Conservation (phyloP, 2,113 vertebrate species). For the Morone saxatilis region DNA sequence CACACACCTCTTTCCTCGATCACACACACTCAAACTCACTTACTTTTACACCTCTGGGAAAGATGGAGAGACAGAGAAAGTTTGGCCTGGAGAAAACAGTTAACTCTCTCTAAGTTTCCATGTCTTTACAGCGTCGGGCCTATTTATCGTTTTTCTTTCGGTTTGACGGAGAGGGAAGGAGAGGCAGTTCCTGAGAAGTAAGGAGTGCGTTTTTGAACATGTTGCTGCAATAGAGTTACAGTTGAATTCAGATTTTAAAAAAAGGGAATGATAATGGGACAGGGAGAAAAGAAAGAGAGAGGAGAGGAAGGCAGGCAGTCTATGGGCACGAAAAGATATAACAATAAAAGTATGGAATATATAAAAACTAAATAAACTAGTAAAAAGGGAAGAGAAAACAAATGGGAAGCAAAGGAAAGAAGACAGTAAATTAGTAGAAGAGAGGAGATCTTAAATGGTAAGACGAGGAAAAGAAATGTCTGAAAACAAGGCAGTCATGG, state of each 20-base stretch:
- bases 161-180: slow-evolving; percentile 20
- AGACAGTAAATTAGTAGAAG: not conserved
- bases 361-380: not conserved
- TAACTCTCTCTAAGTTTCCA: slow-evolving; percentile 55
- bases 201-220: slow-evolving; percentile 18
- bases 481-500: not conserved
- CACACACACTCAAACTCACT: slow-evolving; percentile 31
- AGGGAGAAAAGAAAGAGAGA: not conserved
- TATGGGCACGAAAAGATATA: too few relatives aligned
- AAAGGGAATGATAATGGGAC: not conserved
- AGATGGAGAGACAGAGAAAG: slow-evolving; percentile 17
- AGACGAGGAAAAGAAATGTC: not conserved
- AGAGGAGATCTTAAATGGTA: not conserved
- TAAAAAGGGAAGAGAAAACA: not conserved
- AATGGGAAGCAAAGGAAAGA: too few relatives aligned
- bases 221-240: slow-evolving; percentile 9
- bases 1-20: not conserved
- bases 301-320: not conserved
- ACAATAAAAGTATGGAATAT: not conserved
- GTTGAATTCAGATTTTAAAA: not conserved
- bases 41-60: slow-evolving; percentile 50
- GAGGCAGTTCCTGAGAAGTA: slow-evolving; percentile 23
- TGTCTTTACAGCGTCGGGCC: slow-evolving; percentile 27
- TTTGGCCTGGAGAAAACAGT: slow-evolving; percentile 43
- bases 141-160: slow-evolving; percentile 36